phyloP scores from a whole-genome alignment of 2,113 vertebrate species.

The Apodemus speciosus region DNA sequence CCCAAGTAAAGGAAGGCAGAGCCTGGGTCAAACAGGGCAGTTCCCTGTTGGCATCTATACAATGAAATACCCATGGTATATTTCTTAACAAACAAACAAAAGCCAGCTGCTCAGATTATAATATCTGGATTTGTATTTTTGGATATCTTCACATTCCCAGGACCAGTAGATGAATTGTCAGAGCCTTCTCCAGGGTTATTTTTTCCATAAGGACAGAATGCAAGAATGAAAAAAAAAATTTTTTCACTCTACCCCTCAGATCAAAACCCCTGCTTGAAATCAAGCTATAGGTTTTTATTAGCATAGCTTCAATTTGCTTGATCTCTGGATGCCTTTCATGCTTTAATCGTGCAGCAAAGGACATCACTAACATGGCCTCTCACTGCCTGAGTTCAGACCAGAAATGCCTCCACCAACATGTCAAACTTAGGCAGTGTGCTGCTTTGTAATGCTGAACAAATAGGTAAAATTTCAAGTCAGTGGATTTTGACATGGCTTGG shows the following conservation, averaged over 20 bases:
- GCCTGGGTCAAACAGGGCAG: background rate
- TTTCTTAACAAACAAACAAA: background rate
- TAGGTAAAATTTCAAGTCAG: background rate
- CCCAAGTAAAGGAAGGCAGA: background rate
- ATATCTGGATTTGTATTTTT: conserved; percentile 16
- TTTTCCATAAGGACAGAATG: background rate
- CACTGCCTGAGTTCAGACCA: background rate
- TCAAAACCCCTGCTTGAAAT: conserved; percentile 20
- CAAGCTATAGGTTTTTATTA: conserved; percentile 11
- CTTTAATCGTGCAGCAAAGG: background rate
- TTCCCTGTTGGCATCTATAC: background rate
- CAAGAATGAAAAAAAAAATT: conserved; percentile 45
- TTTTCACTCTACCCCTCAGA: background rate
- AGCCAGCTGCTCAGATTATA: conserved; percentile 10
- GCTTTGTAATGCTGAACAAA: conserved; percentile 3
- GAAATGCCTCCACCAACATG: background rate
- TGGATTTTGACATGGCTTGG: background rate
- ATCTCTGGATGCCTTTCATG: background rate
- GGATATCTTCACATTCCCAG: background rate
- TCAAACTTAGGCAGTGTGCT: background rate
- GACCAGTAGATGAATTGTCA: background rate
- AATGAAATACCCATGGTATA: background rate
- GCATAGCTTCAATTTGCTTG: background rate
- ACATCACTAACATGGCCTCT: background rate
- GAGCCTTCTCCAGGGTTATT: background rate